A percentile compares a stretch with the other conserved stretches of the same genome.
Evolutionary conservation across 2,888 invertebrate species (phyloP).

Genomic region (Cremastinae sp.): DNA sequence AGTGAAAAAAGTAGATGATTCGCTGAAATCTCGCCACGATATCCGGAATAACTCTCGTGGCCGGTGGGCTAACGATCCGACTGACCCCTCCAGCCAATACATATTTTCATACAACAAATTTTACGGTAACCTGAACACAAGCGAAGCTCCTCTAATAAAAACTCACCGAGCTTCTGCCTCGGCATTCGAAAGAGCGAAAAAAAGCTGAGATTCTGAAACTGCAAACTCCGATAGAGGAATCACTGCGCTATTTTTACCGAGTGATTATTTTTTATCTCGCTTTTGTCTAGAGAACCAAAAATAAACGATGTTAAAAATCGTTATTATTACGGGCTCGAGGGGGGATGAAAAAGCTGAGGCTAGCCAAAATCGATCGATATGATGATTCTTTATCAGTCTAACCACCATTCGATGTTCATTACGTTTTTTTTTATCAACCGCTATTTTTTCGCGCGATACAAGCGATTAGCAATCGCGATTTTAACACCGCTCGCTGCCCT

Average conservation of each 20-base stretch:
- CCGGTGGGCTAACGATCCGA: too few relatives aligned
- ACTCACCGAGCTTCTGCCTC: too few relatives aligned
- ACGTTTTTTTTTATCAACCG: slow-evolving; percentile 24
- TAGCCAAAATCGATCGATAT: slow-evolving; percentile 1
- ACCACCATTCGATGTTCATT: not conserved
- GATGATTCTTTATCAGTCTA: slow-evolving; percentile 31
- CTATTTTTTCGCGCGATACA: slow-evolving; percentile 26
- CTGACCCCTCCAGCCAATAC: too few relatives aligned
- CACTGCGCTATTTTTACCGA: too few relatives aligned
- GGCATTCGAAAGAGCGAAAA: too few relatives aligned
- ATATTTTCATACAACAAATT: too few relatives aligned
- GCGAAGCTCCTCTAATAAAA: too few relatives aligned
- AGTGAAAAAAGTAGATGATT: not conserved
- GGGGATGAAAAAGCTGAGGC: slow-evolving; percentile 1
- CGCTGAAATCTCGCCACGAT: slow-evolving; percentile 3
- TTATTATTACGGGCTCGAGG: not conserved
- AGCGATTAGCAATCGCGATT: slow-evolving; percentile 53
- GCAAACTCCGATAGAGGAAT: too few relatives aligned
- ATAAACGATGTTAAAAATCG: slow-evolving; percentile 3
- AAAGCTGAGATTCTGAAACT: too few relatives aligned
- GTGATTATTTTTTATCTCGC: too few relatives aligned
- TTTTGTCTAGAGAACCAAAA: not conserved
- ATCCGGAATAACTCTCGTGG: too few relatives aligned
- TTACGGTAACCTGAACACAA: too few relatives aligned
- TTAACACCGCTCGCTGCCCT: slow-evolving; percentile 41